Evolutionary conservation across 2,797 vertebrate genomes (phyloP).

Genomic region (Anas capensis): DNA sequence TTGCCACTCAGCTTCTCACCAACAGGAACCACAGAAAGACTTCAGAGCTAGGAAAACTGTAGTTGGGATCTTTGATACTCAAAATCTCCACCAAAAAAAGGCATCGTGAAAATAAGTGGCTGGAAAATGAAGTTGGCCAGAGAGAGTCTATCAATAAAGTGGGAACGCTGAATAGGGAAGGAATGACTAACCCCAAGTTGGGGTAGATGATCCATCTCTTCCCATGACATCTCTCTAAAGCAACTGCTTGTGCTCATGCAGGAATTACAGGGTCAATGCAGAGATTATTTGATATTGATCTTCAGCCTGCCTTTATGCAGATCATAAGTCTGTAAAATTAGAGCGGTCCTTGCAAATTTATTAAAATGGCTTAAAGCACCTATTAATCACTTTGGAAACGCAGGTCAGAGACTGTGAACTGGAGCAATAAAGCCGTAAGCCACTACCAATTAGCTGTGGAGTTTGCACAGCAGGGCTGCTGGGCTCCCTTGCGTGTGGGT

Average conservation of each 20-base stretch:
- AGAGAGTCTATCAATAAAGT: slow-evolving; percentile 9
- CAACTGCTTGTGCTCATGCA: not conserved
- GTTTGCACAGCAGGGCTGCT: not conserved
- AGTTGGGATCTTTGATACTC: not conserved
- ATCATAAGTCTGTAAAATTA: slow-evolving; percentile 27
- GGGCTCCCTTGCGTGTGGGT: not conserved
- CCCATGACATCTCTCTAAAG: not conserved
- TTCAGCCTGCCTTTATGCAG: slow-evolving; percentile 3
- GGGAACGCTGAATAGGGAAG: not conserved
- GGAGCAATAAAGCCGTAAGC: slow-evolving; percentile 41
- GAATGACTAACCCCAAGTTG: not conserved
- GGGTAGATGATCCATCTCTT: not conserved
- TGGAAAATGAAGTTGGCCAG: slow-evolving; percentile 16
- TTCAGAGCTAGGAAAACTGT: not conserved
- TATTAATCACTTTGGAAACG: slow-evolving; percentile 44
- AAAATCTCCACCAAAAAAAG: not conserved
- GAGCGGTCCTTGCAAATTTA: not conserved
- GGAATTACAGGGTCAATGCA: not conserved
- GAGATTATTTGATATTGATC: slow-evolving; percentile 63
- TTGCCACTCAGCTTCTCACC: not conserved
- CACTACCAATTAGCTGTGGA: not conserved
- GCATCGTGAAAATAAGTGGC: not conserved
- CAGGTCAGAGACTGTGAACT: slow-evolving; percentile 38
- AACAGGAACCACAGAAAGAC: not conserved
- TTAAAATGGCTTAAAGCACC: slow-evolving; percentile 29